These are phyloP conservation scores for Scaptomyza tumidula DNA, from an alignment of 2,888 invertebrate genomes.

Conservation along the genomic window DNA sequence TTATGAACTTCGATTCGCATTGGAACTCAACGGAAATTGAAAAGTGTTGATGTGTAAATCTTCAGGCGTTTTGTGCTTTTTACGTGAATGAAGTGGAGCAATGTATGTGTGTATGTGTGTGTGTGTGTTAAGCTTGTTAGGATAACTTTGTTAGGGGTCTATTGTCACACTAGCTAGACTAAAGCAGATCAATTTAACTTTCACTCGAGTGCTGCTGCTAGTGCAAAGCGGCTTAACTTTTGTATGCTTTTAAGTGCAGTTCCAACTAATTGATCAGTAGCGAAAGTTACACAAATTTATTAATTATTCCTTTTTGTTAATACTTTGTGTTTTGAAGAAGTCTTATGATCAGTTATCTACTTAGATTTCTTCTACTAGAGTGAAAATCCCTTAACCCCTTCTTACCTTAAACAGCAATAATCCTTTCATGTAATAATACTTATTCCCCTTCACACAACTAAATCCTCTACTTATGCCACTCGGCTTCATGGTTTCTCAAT, in stretches of 20 bases:
- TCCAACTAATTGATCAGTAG: constrained; percentile 25
- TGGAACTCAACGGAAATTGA: neutral
- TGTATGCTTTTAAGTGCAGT: constrained; percentile 20
- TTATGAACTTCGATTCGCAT: constrained; percentile 47
- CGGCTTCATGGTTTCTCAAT: constrained; percentile 12
- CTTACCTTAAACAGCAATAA: neutral
- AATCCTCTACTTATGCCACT: constrained; percentile 8
- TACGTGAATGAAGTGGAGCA: constrained; percentile 15
- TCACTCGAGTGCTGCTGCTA: constrained; percentile 35
- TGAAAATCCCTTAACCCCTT: neutral
- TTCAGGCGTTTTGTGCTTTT: constrained; percentile 28
- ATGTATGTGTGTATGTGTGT: neutral
- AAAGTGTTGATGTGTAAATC: constrained; percentile 55
- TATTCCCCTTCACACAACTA: too few relatives aligned
- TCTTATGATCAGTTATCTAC: too few relatives aligned
- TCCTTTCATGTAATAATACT: neutral
- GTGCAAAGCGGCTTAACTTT: constrained; percentile 13
- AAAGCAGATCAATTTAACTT: constrained; percentile 43
- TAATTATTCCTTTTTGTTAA: neutral
- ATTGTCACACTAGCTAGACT: constrained; percentile 38
- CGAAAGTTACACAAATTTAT: constrained; percentile 28
- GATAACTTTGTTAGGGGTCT: constrained; percentile 45
- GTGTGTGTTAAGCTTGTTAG: constrained; percentile 8
- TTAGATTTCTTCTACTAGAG: too few relatives aligned
- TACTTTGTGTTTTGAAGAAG: too few relatives aligned